phyloP scores from a whole-genome alignment of 2,888 invertebrate species.

The Cremastobaeus sp. region DNA sequence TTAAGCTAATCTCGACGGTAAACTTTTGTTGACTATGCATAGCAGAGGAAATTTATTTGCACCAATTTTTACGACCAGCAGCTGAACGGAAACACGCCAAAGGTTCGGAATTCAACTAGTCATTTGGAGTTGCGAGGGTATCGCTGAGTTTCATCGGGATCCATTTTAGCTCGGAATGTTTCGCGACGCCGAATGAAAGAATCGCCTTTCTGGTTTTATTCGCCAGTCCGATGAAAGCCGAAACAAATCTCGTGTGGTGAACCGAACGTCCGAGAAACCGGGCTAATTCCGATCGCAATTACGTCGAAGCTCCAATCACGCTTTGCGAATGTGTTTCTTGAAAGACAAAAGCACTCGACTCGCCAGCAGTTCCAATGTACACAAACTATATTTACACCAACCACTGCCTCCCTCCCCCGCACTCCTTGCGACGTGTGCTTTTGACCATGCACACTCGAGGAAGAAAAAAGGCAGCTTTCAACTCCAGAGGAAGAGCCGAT shows the following conservation, averaged over 20 bases:
- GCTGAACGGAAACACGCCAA: too few species aligned
- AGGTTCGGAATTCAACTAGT: slow-evolving; percentile 1
- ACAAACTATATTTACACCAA: slow-evolving; percentile 35
- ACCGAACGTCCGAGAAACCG: not conserved
- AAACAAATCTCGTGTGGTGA: too few species aligned
- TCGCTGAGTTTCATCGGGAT: slow-evolving; percentile 14
- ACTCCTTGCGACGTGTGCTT: slow-evolving; percentile 4
- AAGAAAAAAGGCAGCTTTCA: not conserved
- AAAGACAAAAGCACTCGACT: slow-evolving; percentile 28
- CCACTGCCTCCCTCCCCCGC: slow-evolving; percentile 6
- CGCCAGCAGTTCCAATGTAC: slow-evolving; percentile 24
- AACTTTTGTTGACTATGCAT: slow-evolving; percentile 8
- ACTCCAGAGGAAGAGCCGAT: slow-evolving; percentile 4
- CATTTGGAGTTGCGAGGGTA: not conserved
- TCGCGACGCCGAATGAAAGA: too few species aligned
- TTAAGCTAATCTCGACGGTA: not conserved
- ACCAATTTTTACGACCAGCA: too few species aligned
- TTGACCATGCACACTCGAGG: slow-evolving; percentile 12
- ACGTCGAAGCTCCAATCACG: not conserved
- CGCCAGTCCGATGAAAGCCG: too few species aligned
- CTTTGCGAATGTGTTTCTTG: slow-evolving; percentile 7
- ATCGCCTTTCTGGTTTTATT: too few species aligned
- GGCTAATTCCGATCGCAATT: slow-evolving; percentile 23
- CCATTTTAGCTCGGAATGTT: slow-evolving; percentile 8
- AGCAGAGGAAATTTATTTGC: not conserved